phyloP scores from a whole-genome alignment of 2,113 vertebrate genomes.

The Sclerurus mexicanus region DNA sequence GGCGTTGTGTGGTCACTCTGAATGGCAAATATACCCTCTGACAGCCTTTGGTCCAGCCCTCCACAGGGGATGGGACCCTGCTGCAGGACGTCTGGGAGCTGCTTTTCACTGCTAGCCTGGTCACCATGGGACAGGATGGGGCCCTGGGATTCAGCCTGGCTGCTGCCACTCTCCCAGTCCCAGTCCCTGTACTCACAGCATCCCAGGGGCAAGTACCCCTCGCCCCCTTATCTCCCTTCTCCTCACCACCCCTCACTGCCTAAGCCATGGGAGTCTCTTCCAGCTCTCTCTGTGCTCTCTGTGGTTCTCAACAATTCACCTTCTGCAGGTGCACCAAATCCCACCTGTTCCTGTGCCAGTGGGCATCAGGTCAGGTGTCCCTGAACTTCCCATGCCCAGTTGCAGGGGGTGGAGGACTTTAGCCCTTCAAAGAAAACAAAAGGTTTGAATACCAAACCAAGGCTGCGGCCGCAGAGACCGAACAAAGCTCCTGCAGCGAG shows the following conservation, averaged over 20 bases:
- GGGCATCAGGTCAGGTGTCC: not conserved
- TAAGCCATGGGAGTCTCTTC: accelerated
- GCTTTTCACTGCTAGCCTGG: not conserved
- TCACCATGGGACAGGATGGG: accelerated
- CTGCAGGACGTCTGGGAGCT: accelerated
- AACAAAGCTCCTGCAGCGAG: accelerated
- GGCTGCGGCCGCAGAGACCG: not conserved
- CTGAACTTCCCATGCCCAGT: accelerated
- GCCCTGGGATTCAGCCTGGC: not conserved
- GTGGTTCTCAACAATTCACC: not conserved
- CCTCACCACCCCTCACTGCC: not conserved
- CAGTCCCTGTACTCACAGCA: not conserved
- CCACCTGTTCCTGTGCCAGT: not conserved
- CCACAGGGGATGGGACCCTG: accelerated
- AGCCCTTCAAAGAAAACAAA: too few species aligned
- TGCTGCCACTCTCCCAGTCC: not conserved
- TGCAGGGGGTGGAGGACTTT: not conserved
- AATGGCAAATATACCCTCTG: accelerated
- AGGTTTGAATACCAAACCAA: not conserved
- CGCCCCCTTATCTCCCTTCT: not conserved
- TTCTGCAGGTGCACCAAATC: not conserved
- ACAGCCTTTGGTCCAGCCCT: not conserved
- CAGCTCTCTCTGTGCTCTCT: not conserved
- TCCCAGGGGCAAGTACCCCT: not conserved
- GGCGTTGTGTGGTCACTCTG: not conserved